phyloP scores from a whole-genome alignment of 2,888 invertebrate genomes.

The Linnaemya tessellans region DNA sequence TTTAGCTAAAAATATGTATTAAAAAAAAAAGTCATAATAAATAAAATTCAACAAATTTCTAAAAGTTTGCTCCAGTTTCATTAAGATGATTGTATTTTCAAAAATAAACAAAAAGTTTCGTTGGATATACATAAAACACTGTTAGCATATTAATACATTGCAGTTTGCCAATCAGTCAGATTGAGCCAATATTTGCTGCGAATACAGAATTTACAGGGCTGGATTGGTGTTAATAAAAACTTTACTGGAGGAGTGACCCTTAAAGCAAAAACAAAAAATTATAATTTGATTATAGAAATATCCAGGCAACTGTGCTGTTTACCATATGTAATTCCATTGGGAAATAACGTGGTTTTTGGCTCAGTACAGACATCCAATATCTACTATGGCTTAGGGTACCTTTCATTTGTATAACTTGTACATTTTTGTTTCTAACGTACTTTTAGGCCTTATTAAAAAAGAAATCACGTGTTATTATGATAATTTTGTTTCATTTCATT shows the following conservation, averaged over 20 bases:
- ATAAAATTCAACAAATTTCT: not conserved
- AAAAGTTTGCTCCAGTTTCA: conserved; percentile 11
- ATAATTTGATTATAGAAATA: too few relatives aligned
- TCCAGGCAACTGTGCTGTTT: too few relatives aligned
- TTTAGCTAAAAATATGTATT: not conserved
- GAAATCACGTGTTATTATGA: conserved; percentile 52
- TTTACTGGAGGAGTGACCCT: too few relatives aligned
- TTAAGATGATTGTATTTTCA: not conserved
- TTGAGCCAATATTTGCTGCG: not conserved
- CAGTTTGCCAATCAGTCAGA: not conserved
- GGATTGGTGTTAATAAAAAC: too few relatives aligned
- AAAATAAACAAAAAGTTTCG: not conserved
- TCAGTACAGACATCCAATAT: too few relatives aligned
- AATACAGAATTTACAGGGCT: too few relatives aligned
- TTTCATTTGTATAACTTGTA: conserved; percentile 42
- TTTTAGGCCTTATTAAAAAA: conserved; percentile 72
- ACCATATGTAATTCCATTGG: too few relatives aligned
- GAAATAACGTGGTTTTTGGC: too few relatives aligned
- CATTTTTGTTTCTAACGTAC: too few relatives aligned
- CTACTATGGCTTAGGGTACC: too few relatives aligned
- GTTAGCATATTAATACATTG: not conserved
- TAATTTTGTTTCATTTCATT: conserved; percentile 14
- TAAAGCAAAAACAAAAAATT: too few relatives aligned
- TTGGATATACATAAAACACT: not conserved
- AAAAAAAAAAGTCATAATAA: not conserved